Percentiles rank a stretch among this genome's conserved stretches.
Evolutionary conservation across 1,140 invertebrate species (phyloP).

Genomic region (Littorina saxatilis): DNA sequence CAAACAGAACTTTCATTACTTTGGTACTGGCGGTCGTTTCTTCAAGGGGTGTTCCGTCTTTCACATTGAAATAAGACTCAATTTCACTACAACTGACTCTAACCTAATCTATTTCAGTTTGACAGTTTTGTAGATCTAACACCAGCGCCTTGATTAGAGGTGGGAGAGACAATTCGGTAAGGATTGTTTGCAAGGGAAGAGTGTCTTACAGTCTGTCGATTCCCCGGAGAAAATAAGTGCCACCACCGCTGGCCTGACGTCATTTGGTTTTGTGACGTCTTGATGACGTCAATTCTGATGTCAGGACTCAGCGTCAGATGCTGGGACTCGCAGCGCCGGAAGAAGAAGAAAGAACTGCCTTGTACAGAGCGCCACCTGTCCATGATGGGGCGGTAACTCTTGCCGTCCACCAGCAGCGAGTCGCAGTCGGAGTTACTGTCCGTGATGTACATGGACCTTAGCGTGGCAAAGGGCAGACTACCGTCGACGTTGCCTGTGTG

Average conservation of each 20-base stretch:
- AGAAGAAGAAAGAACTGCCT: slow-evolving; percentile 57
- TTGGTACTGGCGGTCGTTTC: too few relatives aligned
- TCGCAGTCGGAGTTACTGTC: slow-evolving; percentile 62
- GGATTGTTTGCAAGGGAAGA: neutral
- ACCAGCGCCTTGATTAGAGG: neutral
- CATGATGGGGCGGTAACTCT: slow-evolving; percentile 36
- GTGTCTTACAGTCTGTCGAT: neutral
- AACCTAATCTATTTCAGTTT: too few relatives aligned
- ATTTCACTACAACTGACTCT: too few relatives aligned
- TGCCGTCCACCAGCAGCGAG: slow-evolving; percentile 53
- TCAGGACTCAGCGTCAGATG: slow-evolving; percentile 64
- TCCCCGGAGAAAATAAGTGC: neutral
- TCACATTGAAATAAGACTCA: too few relatives aligned
- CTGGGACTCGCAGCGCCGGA: slow-evolving; percentile 61
- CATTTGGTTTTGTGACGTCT: neutral
- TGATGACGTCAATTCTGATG: slow-evolving; percentile 50
- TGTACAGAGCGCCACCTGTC: slow-evolving; percentile 37
- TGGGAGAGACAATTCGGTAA: neutral
- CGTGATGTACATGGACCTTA: slow-evolving; percentile 61
- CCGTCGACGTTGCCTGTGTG: slow-evolving; percentile 16
- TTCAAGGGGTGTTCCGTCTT: too few relatives aligned
- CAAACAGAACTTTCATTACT: too few relatives aligned
- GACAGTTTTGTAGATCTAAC: neutral
- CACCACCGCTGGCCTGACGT: neutral
- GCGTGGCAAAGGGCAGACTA: slow-evolving; percentile 50